These are phyloP conservation scores for Endotricha flammealis DNA, from an alignment of 2,888 invertebrate species.

Conservation along the genomic window DNA sequence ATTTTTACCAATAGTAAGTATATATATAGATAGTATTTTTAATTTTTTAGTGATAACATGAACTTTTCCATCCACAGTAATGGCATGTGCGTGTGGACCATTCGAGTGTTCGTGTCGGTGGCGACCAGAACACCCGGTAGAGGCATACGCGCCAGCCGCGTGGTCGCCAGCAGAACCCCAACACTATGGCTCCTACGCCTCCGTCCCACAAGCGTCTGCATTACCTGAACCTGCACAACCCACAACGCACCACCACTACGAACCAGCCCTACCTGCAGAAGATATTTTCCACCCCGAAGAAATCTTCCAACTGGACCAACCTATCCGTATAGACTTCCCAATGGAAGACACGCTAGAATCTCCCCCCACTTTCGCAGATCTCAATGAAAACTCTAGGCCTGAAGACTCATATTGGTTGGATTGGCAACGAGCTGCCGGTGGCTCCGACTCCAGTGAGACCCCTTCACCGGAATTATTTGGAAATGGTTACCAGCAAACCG, in stretches of 20 bases:
- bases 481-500: constrained; percentile 55
- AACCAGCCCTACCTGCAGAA: constrained; percentile 79
- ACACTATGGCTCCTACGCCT: constrained; percentile 48
- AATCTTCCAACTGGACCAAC: constrained; percentile 87
- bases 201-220: constrained; percentile 33
- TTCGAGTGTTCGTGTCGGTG: constrained; percentile 85
- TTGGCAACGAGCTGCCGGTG: constrained; percentile 67
- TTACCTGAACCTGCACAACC: constrained; percentile 29
- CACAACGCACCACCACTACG: constrained; percentile 70
- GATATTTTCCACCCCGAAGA: constrained; percentile 88
- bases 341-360: constrained; percentile 77
- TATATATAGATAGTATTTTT: neutral
- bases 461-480: constrained; percentile 77
- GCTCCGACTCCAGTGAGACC: constrained; percentile 73
- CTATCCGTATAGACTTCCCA: constrained; percentile 81
- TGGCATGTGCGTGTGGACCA: constrained; percentile 84
- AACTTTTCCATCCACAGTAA: constrained; percentile 59
- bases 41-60: neutral
- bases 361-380: constrained; percentile 83
- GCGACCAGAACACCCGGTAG: constrained; percentile 51
- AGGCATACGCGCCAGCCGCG: constrained; percentile 48
- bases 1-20: too few species aligned
- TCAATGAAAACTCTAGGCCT: constrained; percentile 83
- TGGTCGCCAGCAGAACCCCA: constrained; percentile 57
- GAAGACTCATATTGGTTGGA: constrained; percentile 80